phyloP scores from a whole-genome alignment of 2,888 invertebrate species.

The Proisotoma minuta region DNA sequence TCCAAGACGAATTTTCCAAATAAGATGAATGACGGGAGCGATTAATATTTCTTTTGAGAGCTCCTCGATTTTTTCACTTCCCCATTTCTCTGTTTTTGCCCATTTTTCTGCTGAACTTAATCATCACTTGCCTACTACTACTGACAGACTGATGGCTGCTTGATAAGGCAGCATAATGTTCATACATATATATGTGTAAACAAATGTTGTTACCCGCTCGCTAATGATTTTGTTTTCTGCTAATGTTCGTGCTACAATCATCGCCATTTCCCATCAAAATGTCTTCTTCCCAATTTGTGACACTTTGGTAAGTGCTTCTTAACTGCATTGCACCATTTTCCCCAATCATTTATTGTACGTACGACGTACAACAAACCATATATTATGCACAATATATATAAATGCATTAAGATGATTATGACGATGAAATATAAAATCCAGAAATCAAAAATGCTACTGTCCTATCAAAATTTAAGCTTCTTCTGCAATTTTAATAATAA shows the following conservation, averaged over 20 bases:
- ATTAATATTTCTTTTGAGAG: constrained; percentile 46
- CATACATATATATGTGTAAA: too few relatives aligned
- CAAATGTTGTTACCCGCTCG: too few relatives aligned
- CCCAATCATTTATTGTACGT: not conserved
- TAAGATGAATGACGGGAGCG: constrained; percentile 47
- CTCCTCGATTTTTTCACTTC: constrained; percentile 35
- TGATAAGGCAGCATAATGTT: too few relatives aligned
- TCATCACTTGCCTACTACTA: constrained; percentile 1
- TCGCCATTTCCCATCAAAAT: not conserved
- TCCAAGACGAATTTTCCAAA: constrained; percentile 38
- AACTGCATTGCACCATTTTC: not conserved
- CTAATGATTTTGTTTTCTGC: constrained; percentile 1
- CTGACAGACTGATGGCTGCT: not conserved
- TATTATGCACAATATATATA: too few relatives aligned
- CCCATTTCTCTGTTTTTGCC: constrained; percentile 2
- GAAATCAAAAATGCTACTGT: too few relatives aligned
- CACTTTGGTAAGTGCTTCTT: not conserved
- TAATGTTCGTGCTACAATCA: not conserved
- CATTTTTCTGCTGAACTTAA: not conserved
- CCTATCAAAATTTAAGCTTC: not conserved
- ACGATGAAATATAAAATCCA: too few relatives aligned
- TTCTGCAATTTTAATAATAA: not conserved
- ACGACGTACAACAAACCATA: too few relatives aligned
- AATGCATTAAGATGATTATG: too few relatives aligned
- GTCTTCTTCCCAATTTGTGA: not conserved